These are phyloP conservation scores for Pyrgus malvae DNA, from an alignment of 2,888 invertebrate species.

Conservation along the genomic window DNA sequence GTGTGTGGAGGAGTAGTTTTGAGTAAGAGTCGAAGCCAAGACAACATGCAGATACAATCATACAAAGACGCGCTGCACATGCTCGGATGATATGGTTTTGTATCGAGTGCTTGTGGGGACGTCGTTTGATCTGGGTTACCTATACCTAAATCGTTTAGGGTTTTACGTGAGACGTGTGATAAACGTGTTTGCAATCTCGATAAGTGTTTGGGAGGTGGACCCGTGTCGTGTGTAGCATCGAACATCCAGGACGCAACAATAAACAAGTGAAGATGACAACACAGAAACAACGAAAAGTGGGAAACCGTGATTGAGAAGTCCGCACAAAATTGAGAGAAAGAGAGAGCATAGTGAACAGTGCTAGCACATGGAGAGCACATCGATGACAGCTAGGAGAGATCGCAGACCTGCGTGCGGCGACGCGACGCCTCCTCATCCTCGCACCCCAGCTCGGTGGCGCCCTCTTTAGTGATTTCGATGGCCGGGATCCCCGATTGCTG, in stretches of 20 bases:
- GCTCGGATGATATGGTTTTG: slow-evolving; percentile 70
- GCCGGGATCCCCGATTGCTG: slow-evolving; percentile 82
- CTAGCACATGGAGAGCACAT: slow-evolving; percentile 78
- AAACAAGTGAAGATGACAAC: slow-evolving; percentile 70
- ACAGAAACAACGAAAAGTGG: slow-evolving; percentile 77
- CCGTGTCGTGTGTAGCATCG: slow-evolving; percentile 58
- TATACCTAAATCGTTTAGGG: slow-evolving; percentile 35
- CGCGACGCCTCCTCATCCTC: slow-evolving; percentile 78
- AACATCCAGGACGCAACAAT: slow-evolving; percentile 65
- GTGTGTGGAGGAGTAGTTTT: slow-evolving; percentile 59
- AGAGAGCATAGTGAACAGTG: slow-evolving; percentile 77
- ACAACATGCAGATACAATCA: slow-evolving; percentile 78
- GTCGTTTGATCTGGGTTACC: slow-evolving; percentile 41
- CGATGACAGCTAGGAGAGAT: slow-evolving; percentile 76
- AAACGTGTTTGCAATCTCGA: slow-evolving; percentile 45
- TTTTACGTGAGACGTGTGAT: slow-evolving; percentile 40
- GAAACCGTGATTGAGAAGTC: slow-evolving; percentile 71
- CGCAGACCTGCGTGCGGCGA: slow-evolving; percentile 79
- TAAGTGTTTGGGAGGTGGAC: slow-evolving; percentile 52
- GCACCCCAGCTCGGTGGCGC: slow-evolving; percentile 85
- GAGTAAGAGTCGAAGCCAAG: slow-evolving; percentile 75
- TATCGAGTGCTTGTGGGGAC: slow-evolving; percentile 71
- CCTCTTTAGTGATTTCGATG: slow-evolving; percentile 91
- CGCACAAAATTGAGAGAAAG: slow-evolving; percentile 67
- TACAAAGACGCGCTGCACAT: slow-evolving; percentile 70